Evolutionary conservation across 2,888 invertebrate genomes (phyloP).

Genomic region (Lissonota sp.): DNA sequence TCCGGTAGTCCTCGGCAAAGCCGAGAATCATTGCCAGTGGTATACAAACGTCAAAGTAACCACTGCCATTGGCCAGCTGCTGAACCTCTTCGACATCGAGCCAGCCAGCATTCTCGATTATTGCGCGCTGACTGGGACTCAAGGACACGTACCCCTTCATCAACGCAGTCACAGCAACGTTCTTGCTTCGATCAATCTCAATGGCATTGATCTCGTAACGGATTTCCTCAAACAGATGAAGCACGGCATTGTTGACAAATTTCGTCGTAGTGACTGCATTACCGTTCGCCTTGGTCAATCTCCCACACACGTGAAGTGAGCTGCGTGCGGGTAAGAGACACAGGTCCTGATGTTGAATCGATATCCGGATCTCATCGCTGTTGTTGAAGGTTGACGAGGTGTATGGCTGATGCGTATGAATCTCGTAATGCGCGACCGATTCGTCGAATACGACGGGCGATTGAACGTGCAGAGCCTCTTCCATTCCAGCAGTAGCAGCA

Average conservation of each 20-base stretch:
- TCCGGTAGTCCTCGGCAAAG: too few relatives aligned
- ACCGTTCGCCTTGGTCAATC: too few relatives aligned
- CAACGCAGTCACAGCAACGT: too few relatives aligned
- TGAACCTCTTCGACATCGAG: conserved; percentile 77
- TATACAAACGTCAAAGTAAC: conserved; percentile 42
- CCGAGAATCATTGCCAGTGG: conserved; percentile 34
- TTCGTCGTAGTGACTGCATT: neutral
- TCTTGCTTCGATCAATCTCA: too few relatives aligned
- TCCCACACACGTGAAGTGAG: conserved; percentile 51
- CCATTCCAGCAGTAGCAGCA: conserved; percentile 42
- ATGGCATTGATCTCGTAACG: conserved; percentile 79
- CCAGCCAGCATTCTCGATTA: too few relatives aligned
- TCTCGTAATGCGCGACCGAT: conserved; percentile 54
- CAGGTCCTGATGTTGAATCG: conserved; percentile 21
- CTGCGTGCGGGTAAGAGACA: conserved; percentile 9
- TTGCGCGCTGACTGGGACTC: too few relatives aligned
- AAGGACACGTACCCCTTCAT: too few relatives aligned
- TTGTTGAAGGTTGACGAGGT: too few relatives aligned
- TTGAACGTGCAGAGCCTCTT: conserved; percentile 46
- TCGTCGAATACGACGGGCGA: conserved; percentile 49
- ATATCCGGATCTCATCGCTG: conserved; percentile 43
- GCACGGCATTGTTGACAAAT: conserved; percentile 60
- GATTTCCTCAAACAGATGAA: conserved; percentile 76
- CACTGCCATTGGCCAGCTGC: conserved; percentile 14
- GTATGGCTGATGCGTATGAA: conserved; percentile 24